phyloP scores from a whole-genome alignment of 2,113 vertebrate species.

The Hippopotamus amphibius region DNA sequence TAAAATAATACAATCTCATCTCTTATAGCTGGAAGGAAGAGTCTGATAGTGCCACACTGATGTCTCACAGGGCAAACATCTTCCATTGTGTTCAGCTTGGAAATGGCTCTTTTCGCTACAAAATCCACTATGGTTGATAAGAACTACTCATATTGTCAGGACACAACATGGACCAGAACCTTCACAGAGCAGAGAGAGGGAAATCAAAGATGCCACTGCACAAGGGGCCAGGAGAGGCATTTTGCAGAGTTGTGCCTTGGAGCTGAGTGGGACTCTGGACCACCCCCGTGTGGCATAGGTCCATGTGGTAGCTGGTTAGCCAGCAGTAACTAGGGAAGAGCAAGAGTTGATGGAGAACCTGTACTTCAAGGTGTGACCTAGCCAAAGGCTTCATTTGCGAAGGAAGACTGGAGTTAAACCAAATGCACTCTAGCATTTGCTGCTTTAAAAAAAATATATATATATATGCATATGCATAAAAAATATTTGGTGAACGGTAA shows the following conservation, averaged over 20 bases:
- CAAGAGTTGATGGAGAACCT: neutral
- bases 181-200: neutral
- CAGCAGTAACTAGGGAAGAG: neutral
- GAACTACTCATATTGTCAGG: neutral
- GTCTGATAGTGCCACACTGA: neutral
- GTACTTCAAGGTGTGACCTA: neutral
- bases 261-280: neutral
- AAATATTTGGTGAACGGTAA: neutral
- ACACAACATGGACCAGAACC: neutral
- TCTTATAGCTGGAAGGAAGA: neutral
- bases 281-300: rapidly evolving
- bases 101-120: neutral
- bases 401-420: neutral
- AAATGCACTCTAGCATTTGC: neutral
- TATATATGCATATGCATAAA: neutral
- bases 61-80: neutral
- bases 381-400: neutral
- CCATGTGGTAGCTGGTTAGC: neutral
- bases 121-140: neutral
- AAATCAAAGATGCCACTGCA: neutral
- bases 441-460: neutral
- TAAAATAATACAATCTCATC: neutral
- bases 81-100: neutral
- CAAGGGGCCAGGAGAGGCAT: neutral
- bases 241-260: neutral